Conservation (phyloP, 1,140 invertebrate genomes). For the Psix sp. region DNA sequence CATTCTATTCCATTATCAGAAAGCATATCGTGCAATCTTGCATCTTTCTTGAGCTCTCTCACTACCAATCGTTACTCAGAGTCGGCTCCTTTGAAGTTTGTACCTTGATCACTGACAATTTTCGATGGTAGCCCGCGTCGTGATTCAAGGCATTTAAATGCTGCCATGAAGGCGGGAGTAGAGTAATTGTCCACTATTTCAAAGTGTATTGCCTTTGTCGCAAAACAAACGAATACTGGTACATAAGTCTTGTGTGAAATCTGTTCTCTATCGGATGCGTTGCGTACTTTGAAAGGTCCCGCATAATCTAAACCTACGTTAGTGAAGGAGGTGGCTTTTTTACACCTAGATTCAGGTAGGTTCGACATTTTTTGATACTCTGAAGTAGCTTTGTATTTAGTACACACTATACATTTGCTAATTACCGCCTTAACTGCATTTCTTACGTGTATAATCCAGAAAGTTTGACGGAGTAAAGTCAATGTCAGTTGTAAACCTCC, state of each 20-base stretch:
- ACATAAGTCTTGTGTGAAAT: neutral
- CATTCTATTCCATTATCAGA: too few relatives aligned
- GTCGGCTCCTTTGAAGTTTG: neutral
- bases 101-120: neutral
- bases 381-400: neutral
- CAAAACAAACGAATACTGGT: neutral
- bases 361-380: neutral
- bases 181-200: neutral
- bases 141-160: neutral
- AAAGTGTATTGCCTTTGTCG: neutral
- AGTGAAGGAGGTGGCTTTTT: neutral
- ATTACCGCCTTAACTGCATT: neutral
- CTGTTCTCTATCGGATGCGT: neutral
- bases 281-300: neutral
- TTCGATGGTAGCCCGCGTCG: neutral
- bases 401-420: neutral
- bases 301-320: neutral
- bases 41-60: too few relatives aligned
- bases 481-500: neutral
- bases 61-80: too few relatives aligned
- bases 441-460: neutral
- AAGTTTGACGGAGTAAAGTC: neutral
- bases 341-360: neutral
- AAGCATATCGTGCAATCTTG: too few relatives aligned
- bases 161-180: neutral